Conservation (phyloP, 2,113 vertebrate genomes). For the Cettia cetti region DNA sequence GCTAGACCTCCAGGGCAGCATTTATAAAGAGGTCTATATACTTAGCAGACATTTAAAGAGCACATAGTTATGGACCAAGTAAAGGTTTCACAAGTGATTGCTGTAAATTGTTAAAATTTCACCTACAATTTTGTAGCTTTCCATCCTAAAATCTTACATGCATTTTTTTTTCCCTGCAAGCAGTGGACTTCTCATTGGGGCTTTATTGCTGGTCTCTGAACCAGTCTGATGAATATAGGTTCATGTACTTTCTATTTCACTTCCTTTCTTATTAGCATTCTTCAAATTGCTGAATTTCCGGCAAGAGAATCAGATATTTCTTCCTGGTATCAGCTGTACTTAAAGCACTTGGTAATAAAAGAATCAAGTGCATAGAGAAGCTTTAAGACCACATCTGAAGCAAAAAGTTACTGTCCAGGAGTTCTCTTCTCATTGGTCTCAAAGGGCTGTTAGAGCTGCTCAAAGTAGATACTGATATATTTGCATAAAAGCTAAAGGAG, state of each 20-base stretch:
- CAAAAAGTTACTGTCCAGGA: not conserved
- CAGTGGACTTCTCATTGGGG: not conserved
- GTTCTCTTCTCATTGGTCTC: not conserved
- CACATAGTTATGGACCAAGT: not conserved
- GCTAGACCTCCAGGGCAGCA: not conserved
- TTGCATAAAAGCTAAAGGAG: not conserved
- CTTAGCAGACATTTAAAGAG: not conserved
- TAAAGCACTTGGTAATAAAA: not conserved
- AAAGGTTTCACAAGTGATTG: not conserved
- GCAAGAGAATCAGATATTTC: not conserved
- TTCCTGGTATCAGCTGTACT: not conserved
- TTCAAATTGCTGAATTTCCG: slow-evolving; percentile 15
- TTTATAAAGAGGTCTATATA: not conserved
- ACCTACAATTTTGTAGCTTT: not conserved
- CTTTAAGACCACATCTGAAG: not conserved
- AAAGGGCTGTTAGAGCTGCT: not conserved
- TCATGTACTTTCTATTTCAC: slow-evolving; percentile 1
- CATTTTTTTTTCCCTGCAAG: not conserved
- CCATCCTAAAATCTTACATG: not conserved
- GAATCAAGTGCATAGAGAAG: not conserved
- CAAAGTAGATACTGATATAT: not conserved
- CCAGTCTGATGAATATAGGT: not conserved
- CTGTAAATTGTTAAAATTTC: not conserved
- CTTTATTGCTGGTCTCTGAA: not conserved
- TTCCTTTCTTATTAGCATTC: slow-evolving; percentile 4